A percentile compares a stretch with the other conserved stretches of the same genome.
Evolutionary conservation across 2,888 invertebrate species (phyloP).

Genomic region (Crepidodera aurea): DNA sequence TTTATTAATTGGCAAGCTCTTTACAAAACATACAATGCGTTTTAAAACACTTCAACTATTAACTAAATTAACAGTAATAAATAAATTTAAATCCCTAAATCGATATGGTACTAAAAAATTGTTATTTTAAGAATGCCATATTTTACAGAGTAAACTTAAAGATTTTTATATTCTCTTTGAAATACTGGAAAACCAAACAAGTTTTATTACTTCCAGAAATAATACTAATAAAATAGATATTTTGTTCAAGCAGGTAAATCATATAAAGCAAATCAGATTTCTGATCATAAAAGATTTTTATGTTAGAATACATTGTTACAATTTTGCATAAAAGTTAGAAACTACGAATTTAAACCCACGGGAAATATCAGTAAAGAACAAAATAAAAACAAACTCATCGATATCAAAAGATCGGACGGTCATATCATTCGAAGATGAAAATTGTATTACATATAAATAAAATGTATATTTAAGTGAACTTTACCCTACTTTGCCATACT

Average conservation of each 20-base stretch:
- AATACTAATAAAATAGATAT: conserved; percentile 2
- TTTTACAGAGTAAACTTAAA: neutral
- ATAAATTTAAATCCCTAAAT: too few relatives aligned
- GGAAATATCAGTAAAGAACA: neutral
- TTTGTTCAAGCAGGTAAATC: conserved; percentile 1
- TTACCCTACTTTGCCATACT: neutral
- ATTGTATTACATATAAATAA: neutral
- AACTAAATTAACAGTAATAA: too few relatives aligned
- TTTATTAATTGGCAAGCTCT: neutral
- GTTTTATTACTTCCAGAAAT: neutral
- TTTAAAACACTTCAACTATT: too few relatives aligned
- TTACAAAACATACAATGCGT: too few relatives aligned
- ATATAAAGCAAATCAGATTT: conserved; percentile 1
- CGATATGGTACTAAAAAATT: too few relatives aligned
- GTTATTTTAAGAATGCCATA: too few relatives aligned
- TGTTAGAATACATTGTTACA: neutral
- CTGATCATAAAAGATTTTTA: neutral
- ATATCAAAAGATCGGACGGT: neutral
- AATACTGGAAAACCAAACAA: neutral
- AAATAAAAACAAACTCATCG: neutral
- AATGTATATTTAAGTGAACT: neutral
- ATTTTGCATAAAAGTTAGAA: neutral
- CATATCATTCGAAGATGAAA: neutral
- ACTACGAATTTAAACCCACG: neutral
- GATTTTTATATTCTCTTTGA: neutral